Percentiles rank a stretch among this genome's conserved stretches.
Evolutionary conservation across 1,140 invertebrate species (phyloP).

Genomic region (Tetragnatha versicolor): DNA sequence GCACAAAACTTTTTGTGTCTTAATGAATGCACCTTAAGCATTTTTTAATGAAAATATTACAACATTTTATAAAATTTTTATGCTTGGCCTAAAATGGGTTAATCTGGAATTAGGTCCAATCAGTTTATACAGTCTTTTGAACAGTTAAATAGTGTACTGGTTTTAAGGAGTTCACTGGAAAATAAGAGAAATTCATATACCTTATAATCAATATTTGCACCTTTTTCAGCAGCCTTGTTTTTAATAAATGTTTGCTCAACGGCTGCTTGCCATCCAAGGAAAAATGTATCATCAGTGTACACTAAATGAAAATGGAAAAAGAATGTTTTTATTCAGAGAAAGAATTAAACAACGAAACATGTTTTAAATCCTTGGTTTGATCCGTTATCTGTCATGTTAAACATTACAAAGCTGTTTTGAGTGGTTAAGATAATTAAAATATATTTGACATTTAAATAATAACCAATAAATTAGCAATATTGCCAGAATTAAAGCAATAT

Average conservation of each 20-base stretch:
- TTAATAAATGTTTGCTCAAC: constrained; percentile 32
- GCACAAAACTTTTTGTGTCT: background rate
- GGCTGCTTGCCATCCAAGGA: constrained; percentile 32
- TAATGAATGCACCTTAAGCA: background rate
- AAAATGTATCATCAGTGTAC: constrained; percentile 9
- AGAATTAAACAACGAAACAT: too few relatives aligned
- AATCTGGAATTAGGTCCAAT: background rate
- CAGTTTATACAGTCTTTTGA: background rate
- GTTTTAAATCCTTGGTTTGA: too few relatives aligned
- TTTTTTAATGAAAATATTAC: too few relatives aligned
- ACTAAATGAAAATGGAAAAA: background rate
- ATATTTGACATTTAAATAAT: background rate
- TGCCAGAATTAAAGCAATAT: background rate
- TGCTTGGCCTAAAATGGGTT: background rate
- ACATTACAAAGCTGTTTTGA: too few relatives aligned
- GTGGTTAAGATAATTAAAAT: background rate
- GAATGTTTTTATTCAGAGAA: too few relatives aligned
- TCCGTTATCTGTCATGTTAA: too few relatives aligned
- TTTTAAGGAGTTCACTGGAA: background rate
- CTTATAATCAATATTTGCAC: background rate
- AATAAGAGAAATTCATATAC: background rate
- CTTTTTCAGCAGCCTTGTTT: background rate
- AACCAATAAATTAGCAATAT: background rate
- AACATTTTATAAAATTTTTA: too few relatives aligned
- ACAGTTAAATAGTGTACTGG: background rate